Base-by-base conservation (phyloP, 2,888 invertebrate species). In the Bibio marci region DNA sequence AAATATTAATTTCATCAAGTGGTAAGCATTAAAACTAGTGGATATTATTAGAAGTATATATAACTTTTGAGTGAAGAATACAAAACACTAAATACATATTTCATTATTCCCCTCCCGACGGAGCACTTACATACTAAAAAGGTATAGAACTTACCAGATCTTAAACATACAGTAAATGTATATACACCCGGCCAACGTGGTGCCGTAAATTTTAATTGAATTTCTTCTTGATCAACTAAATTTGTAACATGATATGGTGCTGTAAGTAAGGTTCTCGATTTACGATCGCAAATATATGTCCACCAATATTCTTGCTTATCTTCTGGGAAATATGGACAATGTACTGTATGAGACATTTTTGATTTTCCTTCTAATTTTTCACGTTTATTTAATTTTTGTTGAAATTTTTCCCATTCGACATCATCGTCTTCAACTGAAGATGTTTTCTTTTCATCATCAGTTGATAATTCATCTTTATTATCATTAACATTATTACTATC, bases 251-350 rank as follows among this genome's bases (percentile, higher is more conserved):
- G 83, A 56, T 85, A 82, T 31, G 97, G 95, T 48, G 88, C 81
- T 37, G 95, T 90, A 47, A 95, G 73, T 50, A 99, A 65, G 44
- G 85, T 81, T 56, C 80, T 80, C 47, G 83, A 85, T 64, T 91
- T 95, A 51, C 88, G 77, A 66, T 99, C 97, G 63, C 87, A 86
- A 50, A 98, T 82, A 62, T 97, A 98, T 47, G 95, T 81, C 95
- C 97, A 99, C 97, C 98, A 99, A 65, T 85, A 95, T 63, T 99
- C 98, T 59, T 94, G 94, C 59, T 98, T 92, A 47, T 82, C 82
- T 64, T 81, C 80, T 4, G 98, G 92, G 62, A 83, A 99, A 59
- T 80, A 79, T 0, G 98, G 98, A 64, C 91, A 87, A 61, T 99
- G 98, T 19, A 98, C 97, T n/a, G 80, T 70, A 58, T 95, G 95